A percentile compares a stretch with the other conserved stretches of the same genome.
These are phyloP conservation scores for Lochmaea capreae DNA, from an alignment of 2,888 invertebrate species.

Conservation along the genomic window DNA sequence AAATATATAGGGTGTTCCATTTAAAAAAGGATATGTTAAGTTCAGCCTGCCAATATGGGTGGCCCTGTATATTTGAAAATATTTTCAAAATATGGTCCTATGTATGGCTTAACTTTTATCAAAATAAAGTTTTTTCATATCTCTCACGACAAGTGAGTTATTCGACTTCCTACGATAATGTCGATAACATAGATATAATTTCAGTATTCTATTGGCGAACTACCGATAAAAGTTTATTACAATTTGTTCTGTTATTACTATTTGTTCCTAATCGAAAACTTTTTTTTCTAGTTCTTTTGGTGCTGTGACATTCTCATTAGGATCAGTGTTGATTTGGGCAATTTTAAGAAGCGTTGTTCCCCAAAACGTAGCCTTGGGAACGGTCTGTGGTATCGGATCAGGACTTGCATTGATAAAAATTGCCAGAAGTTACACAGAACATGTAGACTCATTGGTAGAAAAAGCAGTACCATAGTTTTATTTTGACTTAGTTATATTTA, in stretches of 20 bases:
- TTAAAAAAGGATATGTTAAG: too few relatives aligned
- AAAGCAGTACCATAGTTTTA: slow-evolving; percentile 28
- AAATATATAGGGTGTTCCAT: too few relatives aligned
- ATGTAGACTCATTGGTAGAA: slow-evolving; percentile 58
- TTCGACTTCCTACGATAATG: too few relatives aligned
- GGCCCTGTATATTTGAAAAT: too few relatives aligned
- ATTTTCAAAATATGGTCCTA: too few relatives aligned
- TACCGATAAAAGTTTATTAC: neutral
- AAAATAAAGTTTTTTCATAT: too few relatives aligned
- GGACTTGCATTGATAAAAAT: slow-evolving; percentile 72
- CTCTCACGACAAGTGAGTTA: too few relatives aligned
- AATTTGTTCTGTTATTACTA: neutral
- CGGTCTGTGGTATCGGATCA: slow-evolving; percentile 77
- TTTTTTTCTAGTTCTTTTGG: slow-evolving; percentile 70
- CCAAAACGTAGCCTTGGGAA: slow-evolving; percentile 74
- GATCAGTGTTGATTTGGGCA: slow-evolving; percentile 91
- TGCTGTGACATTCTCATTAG: slow-evolving; percentile 87
- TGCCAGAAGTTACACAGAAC: slow-evolving; percentile 60
- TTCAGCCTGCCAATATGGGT: too few relatives aligned
- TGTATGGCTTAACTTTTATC: too few relatives aligned
- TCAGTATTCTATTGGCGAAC: too few relatives aligned
- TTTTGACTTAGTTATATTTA: neutral
- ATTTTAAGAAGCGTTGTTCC: slow-evolving; percentile 84
- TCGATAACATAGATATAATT: too few relatives aligned
- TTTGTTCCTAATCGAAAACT: slow-evolving; percentile 16